Evolutionary conservation across 2,888 invertebrate species (phyloP), one percentile per base, ranked within the genome.

Genomic region (Nomada fabriciana): DNA sequence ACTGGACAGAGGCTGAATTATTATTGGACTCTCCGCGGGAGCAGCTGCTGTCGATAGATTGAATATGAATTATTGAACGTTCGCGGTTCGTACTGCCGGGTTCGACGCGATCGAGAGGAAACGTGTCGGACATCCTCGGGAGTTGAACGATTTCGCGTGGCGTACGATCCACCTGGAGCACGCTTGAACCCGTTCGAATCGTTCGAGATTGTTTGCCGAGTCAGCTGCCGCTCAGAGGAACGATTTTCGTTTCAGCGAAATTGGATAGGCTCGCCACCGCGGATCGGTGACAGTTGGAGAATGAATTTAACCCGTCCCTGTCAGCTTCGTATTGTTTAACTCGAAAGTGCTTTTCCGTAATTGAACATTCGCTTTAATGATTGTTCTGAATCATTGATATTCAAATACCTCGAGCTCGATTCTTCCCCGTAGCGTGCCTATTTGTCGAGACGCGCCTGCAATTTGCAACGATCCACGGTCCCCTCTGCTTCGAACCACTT

Each of bases 1-100:
- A 61, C 61, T 11, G 61, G 78, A 75, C 68, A 68, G 42, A 42
- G 61, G 50, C 25, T 76, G 79, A 79, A 79, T 79, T 76, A 79
- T 79, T 29, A 79, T 79, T 29, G 64, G 74, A 60, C 47, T 63
- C 55, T 15, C 61, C 42, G 74, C 68, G 18, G 68, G 52, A 57
- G 20, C 53, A 64, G 76, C 69, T 65, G 64, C 52, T 76, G 69
- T 76, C 79, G 76, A 79, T 57, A 63, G 76, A 70, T 70, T 42
- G 76, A 60, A 76, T 76, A 79, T 65, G 76, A 79, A 76, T 79
- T 79, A 79, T 70, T 25, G 76, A 50, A 70, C 69, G 69, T 18
- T 52, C 15, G 42, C n/a, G 47, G 64, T 23, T 10, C 47, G 42
- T 13, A 13, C 29, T 5, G 64, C 64, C 50, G 64, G 11, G 15